Base-by-base conservation (phyloP, 2,888 invertebrate genomes). In the Rhamnusium bicolor region DNA sequence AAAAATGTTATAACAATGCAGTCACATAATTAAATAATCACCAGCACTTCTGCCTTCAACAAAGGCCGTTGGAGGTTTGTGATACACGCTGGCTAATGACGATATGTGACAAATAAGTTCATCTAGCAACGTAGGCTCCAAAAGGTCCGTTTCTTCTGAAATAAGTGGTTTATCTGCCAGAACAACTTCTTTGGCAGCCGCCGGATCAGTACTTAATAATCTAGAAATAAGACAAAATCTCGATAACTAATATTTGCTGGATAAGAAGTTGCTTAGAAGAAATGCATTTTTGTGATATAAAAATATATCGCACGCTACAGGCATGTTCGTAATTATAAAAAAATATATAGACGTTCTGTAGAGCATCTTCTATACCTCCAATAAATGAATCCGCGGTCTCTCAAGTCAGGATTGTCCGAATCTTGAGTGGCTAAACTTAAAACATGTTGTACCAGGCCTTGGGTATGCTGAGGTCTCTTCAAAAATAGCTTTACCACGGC, bases 31-130 rank as follows among this genome's bases (percentile, higher is more conserved):
- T 10, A 24, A 3, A 21, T 16, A 51, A 54, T 78, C 73, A 83
- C 87, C 87, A 46, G 90, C 90, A 79, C 89, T 89, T 76, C 91
- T 89, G 85, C 96, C 98, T 90, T 99, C 99, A 6, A 99, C 98
- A 87, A 99, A 99, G 0, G 99, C 98, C 10, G 96, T 96, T 0
- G 99, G 99, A 19, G 99, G 99, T 87, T 99, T 99, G 86, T 99
- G 99, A 87, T 99, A 99, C 10, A 99, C 99, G 51, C 98, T 87
- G 8, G 99, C 99, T 80, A 99, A 91, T 54, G 97, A 97, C 75
- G 98, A 98, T 85, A 99, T 99, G 89, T 99, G 99, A 87, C 99
- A 99, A 85, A 99, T 98, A 71, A 99, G 92, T 89, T 99, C 99
- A 88, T 99, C 99, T 75, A 99, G 89, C 51, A 99, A 90, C 0